Conservation (phyloP, 1,140 invertebrate genomes). For the Calosoma granatense region DNA sequence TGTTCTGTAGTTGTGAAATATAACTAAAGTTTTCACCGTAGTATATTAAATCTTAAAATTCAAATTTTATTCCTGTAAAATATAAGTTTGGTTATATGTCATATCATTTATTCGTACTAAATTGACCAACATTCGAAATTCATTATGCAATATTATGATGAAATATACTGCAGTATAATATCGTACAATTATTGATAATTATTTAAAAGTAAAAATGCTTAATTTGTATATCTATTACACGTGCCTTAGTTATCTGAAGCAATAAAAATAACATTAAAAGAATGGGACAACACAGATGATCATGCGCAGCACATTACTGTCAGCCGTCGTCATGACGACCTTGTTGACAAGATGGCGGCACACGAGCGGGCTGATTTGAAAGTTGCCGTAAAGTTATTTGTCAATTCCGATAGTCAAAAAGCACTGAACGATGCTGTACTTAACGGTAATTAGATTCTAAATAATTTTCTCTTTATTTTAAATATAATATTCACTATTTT, state of each 20-base stretch:
- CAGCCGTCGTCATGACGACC: slow-evolving; percentile 41
- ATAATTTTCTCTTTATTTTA: slow-evolving; percentile 24
- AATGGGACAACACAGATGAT: slow-evolving; percentile 36
- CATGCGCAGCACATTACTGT: slow-evolving; percentile 23
- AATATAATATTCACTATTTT: slow-evolving; percentile 19
- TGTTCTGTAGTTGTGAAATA: too few relatives aligned
- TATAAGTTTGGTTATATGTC: too few relatives aligned
- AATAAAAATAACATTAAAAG: slow-evolving; percentile 51
- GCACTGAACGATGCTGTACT: slow-evolving; percentile 44
- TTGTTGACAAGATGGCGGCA: slow-evolving; percentile 45
- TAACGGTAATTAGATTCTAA: slow-evolving; percentile 36
- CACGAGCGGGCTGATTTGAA: slow-evolving; percentile 49
- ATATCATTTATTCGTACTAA: too few relatives aligned
- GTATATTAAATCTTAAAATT: too few relatives aligned
- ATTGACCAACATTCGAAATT: too few relatives aligned
- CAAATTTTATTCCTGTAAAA: too few relatives aligned
- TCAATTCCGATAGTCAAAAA: slow-evolving; percentile 43
- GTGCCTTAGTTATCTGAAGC: slow-evolving; percentile 64
- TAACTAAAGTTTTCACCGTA: too few relatives aligned
- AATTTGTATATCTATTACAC: too few relatives aligned
- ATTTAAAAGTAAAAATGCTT: too few relatives aligned
- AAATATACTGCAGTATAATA: too few relatives aligned
- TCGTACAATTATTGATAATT: too few relatives aligned
- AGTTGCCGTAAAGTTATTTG: slow-evolving; percentile 53
- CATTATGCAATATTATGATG: too few relatives aligned